These are phyloP conservation scores for Lacanobia wlatinum DNA, from an alignment of 2,888 invertebrate genomes.

Conservation along the genomic window DNA sequence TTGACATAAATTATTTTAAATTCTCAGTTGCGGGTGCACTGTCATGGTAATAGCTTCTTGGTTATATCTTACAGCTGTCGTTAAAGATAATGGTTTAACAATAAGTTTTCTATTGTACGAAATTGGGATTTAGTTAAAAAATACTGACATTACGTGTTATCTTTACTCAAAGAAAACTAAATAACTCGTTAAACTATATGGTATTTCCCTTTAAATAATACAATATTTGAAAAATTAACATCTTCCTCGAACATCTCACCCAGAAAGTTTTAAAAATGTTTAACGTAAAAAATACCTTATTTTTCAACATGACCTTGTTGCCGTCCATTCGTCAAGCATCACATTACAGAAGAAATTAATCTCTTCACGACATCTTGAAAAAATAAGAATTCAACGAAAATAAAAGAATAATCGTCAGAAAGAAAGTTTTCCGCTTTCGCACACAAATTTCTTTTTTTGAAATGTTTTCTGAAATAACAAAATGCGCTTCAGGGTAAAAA, in stretches of 20 bases:
- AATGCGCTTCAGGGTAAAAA: constrained; percentile 13
- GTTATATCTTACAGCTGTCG: not conserved
- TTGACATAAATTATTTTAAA: constrained; percentile 29
- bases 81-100: not conserved
- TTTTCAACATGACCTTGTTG: not conserved
- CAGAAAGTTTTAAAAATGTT: not conserved
- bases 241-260: no score
- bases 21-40: constrained; percentile 9
- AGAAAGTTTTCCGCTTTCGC: constrained; percentile 27
- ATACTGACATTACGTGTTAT: no score
- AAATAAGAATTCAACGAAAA: constrained; percentile 27
- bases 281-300: not conserved
- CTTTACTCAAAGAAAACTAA: no score
- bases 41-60: constrained; percentile 6
- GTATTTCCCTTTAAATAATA: no score
- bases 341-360: constrained; percentile 58
- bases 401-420: constrained; percentile 32
- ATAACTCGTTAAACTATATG: no score
- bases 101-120: no score
- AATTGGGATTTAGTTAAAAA: no score
- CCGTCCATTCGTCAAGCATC: constrained; percentile 26
- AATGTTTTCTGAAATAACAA: constrained; percentile 18
- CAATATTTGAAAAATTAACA: no score
- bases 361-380: constrained; percentile 40
- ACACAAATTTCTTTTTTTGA: not conserved